Conservation (phyloP, 2,888 invertebrate genomes). For the Epinotia nisella region DNA sequence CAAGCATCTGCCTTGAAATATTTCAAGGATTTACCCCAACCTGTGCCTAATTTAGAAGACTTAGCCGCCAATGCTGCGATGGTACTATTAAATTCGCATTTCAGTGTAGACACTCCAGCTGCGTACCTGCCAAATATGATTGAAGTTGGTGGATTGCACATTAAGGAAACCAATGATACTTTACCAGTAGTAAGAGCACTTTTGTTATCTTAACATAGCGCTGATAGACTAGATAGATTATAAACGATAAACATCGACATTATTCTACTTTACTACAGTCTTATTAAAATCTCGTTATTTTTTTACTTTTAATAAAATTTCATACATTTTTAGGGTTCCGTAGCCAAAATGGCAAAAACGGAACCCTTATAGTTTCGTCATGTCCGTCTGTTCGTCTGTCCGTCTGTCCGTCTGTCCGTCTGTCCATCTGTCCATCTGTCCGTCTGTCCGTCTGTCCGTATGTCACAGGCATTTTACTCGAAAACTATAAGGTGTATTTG, state of each 20-base stretch:
- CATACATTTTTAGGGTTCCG: no score
- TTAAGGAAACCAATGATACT: constrained; percentile 36
- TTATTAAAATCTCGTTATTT: not conserved
- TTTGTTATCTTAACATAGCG: not conserved
- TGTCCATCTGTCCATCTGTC: no score
- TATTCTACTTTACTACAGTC: not conserved
- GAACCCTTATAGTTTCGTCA: no score
- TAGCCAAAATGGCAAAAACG: no score
- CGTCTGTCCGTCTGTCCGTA: no score
- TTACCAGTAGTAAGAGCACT: constrained; percentile 22
- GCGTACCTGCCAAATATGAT: constrained; percentile 69
- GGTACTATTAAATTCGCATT: constrained; percentile 65
- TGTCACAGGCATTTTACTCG: no score
- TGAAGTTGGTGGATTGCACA: constrained; percentile 66
- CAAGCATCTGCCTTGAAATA: constrained; percentile 51
- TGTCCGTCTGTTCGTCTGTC: no score
- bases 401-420: no score
- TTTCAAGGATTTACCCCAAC: constrained; percentile 47
- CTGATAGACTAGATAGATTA: not conserved
- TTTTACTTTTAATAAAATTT: not conserved
- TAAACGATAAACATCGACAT: not conserved
- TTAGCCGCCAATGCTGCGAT: constrained; percentile 55
- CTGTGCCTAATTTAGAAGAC: constrained; percentile 48
- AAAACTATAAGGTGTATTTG: no score
- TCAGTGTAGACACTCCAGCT: constrained; percentile 57